A percentile compares a stretch with the other conserved stretches of the same genome.
phyloP scores from a whole-genome alignment of 2,888 invertebrate species.

The Andricus curvator region DNA sequence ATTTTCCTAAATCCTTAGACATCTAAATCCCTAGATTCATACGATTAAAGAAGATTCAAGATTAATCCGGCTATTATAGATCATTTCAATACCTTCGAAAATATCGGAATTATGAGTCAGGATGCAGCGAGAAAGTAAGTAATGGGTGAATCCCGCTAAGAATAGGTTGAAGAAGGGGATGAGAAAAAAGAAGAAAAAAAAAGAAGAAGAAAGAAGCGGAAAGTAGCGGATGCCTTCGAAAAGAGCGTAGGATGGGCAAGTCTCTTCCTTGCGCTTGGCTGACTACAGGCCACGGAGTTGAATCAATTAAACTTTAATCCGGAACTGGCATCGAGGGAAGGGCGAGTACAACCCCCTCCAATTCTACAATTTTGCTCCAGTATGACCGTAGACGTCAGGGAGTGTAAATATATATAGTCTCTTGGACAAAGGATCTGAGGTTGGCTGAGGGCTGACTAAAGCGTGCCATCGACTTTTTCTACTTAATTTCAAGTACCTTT shows the following conservation, averaged over 20 bases:
- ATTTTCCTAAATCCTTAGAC: too few species aligned
- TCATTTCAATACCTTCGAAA: neutral
- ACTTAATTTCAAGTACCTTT: constrained; percentile 31
- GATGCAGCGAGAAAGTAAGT: constrained; percentile 68
- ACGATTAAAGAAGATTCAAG: neutral
- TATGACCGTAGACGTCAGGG: constrained; percentile 48
- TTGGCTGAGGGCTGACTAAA: constrained; percentile 30
- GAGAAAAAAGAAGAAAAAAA: constrained; percentile 46
- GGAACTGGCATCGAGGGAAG: constrained; percentile 78
- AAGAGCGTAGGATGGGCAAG: constrained; percentile 57
- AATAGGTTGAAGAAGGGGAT: constrained; percentile 51
- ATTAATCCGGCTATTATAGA: neutral
- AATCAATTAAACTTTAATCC: constrained; percentile 83
- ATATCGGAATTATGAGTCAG: neutral
- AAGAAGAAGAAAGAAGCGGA: constrained; percentile 48
- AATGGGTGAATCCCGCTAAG: constrained; percentile 69
- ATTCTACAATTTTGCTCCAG: constrained; percentile 56
- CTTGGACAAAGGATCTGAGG: constrained; percentile 17
- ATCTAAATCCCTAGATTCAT: too few species aligned
- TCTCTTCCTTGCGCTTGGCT: constrained; percentile 71
- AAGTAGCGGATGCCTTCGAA: constrained; percentile 59
- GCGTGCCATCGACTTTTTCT: constrained; percentile 15
- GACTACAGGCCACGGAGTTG: constrained; percentile 75
- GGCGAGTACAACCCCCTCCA: constrained; percentile 59
- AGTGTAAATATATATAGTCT: constrained; percentile 46